Conservation (phyloP, 2,113 vertebrate genomes). For the Noctilio leporinus region DNA sequence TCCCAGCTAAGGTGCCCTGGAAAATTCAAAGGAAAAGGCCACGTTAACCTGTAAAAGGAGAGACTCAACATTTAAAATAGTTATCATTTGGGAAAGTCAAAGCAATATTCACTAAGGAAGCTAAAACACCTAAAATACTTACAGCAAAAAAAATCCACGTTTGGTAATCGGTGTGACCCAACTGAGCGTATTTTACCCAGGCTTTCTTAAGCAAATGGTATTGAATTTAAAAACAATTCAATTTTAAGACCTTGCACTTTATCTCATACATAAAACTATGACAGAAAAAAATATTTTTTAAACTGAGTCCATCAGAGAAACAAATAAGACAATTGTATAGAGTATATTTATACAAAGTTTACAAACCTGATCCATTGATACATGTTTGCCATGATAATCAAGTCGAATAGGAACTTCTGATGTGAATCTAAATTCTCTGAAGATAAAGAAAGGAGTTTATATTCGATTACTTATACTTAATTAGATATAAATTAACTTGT, state of each 20-base stretch:
- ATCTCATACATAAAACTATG: not conserved
- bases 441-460: conserved; percentile 8
- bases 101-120: not conserved
- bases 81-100: not conserved
- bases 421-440: conserved; percentile 96
- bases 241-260: not conserved
- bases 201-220: not conserved
- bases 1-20: conserved; percentile 96
- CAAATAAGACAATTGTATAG: not conserved
- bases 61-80: not conserved
- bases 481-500: conserved; percentile 12
- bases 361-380: conserved; percentile 91
- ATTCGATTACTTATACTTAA: not conserved
- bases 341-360: not conserved
- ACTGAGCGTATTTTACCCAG: not conserved
- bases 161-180: not conserved
- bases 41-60: not conserved
- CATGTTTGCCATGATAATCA: conserved; percentile 97
- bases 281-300: not conserved
- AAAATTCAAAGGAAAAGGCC: conserved; percentile 36
- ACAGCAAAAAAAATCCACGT: not conserved
- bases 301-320: not conserved
- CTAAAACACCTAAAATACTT: not conserved
- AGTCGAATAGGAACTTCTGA: conserved; percentile 96
- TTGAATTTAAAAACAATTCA: conserved; percentile 36